phyloP scores from a whole-genome alignment of 2,797 vertebrate species.

The Notolepis coatsorum region DNA sequence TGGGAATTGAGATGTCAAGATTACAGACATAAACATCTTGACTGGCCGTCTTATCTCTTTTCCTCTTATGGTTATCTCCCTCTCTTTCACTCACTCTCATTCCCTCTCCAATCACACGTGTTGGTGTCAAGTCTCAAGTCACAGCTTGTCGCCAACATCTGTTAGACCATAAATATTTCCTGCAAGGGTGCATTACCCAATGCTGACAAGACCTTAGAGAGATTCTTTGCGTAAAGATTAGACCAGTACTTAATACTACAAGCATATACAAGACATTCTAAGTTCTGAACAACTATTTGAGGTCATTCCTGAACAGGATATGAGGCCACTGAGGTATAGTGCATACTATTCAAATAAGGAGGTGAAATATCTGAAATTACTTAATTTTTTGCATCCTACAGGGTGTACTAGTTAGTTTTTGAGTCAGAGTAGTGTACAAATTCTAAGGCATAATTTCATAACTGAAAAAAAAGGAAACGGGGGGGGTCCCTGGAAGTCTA shows the following conservation, averaged over 20 bases:
- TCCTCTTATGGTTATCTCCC: conserved; percentile 16
- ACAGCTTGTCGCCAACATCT: conserved; percentile 54
- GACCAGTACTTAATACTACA: too few species aligned
- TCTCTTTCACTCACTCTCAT: conserved; percentile 1
- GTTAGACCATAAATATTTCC: conserved; percentile 61
- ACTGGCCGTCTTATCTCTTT: conserved; percentile 7
- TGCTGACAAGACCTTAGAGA: conserved; percentile 9
- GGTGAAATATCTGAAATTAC: conserved; percentile 7
- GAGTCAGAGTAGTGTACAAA: too few species aligned
- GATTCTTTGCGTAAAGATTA: too few species aligned
- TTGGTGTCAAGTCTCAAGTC: conserved; percentile 64
- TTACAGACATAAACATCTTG: background rate
- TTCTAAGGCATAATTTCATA: too few species aligned
- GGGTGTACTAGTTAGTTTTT: too few species aligned
- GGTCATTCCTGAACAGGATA: background rate
- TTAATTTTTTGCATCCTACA: background rate
- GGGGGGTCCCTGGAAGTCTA: too few species aligned
- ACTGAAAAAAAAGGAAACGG: too few species aligned
- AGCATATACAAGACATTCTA: too few species aligned
- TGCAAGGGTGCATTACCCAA: background rate
- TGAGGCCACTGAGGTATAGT: background rate
- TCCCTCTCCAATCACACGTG: conserved; percentile 43
- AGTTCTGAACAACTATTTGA: too few species aligned
- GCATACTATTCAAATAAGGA: background rate
- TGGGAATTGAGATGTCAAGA: background rate